These are phyloP conservation scores for Xiphydria camelus DNA, from an alignment of 2,888 invertebrate genomes.

Conservation along the genomic window DNA sequence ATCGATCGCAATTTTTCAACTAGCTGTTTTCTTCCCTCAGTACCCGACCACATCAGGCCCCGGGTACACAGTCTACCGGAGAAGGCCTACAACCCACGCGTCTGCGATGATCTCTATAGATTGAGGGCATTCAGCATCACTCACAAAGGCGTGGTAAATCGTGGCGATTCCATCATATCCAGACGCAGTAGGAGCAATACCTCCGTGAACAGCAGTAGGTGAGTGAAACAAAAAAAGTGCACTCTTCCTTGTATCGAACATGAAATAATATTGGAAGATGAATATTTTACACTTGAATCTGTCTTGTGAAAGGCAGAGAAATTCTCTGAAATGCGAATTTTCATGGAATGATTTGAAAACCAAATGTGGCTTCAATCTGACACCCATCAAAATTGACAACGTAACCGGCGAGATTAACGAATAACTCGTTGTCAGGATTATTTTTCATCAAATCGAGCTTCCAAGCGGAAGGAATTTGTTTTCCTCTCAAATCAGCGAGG, in stretches of 20 bases:
- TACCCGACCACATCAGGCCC: constrained; percentile 81
- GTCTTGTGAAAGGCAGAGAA: too few relatives aligned
- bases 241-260: background rate
- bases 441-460: too few relatives aligned
- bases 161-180: constrained; percentile 87
- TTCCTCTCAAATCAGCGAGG: too few relatives aligned
- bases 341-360: too few relatives aligned
- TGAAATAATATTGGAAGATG: too few relatives aligned
- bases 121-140: constrained; percentile 85
- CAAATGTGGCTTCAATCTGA: too few relatives aligned
- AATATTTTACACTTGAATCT: too few relatives aligned
- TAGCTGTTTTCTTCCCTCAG: constrained; percentile 57
- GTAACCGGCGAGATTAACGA: too few relatives aligned
- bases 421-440: too few relatives aligned
- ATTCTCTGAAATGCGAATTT: too few relatives aligned
- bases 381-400: too few relatives aligned
- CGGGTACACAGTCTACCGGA: constrained; percentile 84
- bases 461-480: too few relatives aligned
- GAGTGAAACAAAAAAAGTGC: constrained; percentile 37
- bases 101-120: constrained; percentile 82
- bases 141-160: constrained; percentile 87
- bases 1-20: background rate
- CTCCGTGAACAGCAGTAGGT: constrained; percentile 82
- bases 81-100: constrained; percentile 82
- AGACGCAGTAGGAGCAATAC: constrained; percentile 84